These are phyloP conservation scores for Cherax quadricarinatus DNA, from an alignment of 1,140 invertebrate species.

Conservation along the genomic window DNA sequence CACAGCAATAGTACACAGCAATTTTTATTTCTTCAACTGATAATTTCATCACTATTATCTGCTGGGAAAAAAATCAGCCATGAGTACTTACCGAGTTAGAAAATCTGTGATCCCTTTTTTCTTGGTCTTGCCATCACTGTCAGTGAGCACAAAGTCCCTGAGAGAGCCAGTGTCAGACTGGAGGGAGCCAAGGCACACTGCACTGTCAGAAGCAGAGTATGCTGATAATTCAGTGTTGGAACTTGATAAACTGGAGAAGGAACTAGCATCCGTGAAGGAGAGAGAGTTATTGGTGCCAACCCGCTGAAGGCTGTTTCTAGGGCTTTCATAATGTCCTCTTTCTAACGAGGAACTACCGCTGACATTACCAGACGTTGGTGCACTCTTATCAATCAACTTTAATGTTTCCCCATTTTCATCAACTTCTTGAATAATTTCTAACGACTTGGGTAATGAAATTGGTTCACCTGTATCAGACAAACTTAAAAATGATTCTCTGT, in stretches of 20 bases:
- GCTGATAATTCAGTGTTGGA: slow-evolving; percentile 70
- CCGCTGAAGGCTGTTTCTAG: slow-evolving; percentile 70
- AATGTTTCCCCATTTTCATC: slow-evolving; percentile 58
- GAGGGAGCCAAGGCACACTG: slow-evolving; percentile 57
- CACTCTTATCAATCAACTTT: slow-evolving; percentile 34
- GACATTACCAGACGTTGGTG: slow-evolving; percentile 38
- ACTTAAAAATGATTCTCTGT: slow-evolving; percentile 20
- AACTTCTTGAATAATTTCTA: slow-evolving; percentile 64
- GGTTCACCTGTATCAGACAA: slow-evolving; percentile 21
- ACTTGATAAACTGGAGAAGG: slow-evolving; percentile 77
- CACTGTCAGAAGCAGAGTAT: slow-evolving; percentile 60
- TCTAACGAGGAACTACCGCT: slow-evolving; percentile 63
- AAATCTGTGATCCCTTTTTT: slow-evolving; percentile 60
- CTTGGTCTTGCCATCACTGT: slow-evolving; percentile 52
- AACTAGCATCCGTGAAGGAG: slow-evolving; percentile 77
- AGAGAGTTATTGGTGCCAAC: slow-evolving; percentile 71
- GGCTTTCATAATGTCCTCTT: slow-evolving; percentile 66
- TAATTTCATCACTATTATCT: too few species aligned
- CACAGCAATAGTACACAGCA: too few species aligned
- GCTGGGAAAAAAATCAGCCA: too few species aligned
- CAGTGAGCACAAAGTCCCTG: slow-evolving; percentile 51
- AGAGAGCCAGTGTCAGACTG: slow-evolving; percentile 56
- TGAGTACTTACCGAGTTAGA: slow-evolving; percentile 38
- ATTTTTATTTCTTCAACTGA: too few species aligned
- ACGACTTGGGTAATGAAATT: slow-evolving; percentile 26